phyloP scores from a whole-genome alignment of 2,888 invertebrate species.

The Apeira syringaria region DNA sequence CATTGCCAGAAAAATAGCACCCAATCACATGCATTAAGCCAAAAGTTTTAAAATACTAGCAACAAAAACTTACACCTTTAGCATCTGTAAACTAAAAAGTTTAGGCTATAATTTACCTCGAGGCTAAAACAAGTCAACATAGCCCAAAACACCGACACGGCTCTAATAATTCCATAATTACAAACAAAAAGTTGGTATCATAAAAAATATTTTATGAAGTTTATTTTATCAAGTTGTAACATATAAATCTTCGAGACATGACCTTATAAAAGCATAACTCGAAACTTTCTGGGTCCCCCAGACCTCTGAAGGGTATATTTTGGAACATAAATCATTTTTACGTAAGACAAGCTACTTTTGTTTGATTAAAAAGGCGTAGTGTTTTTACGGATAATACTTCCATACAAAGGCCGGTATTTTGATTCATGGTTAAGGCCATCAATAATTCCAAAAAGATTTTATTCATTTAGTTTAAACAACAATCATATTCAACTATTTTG shows the following conservation, averaged over 20 bases:
- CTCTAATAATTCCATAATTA: constrained; percentile 27
- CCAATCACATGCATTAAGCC: too few relatives aligned
- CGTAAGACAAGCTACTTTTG: constrained; percentile 25
- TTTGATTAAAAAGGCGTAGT: constrained; percentile 30
- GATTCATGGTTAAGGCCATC: too few relatives aligned
- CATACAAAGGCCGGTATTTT: neutral
- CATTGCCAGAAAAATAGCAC: too few relatives aligned
- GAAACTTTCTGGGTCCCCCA: constrained; percentile 27
- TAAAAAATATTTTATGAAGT: constrained; percentile 33
- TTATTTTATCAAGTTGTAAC: constrained; percentile 26
- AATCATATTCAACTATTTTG: too few relatives aligned
- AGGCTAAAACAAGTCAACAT: constrained; percentile 8
- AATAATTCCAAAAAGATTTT: too few relatives aligned
- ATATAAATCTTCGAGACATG: constrained; percentile 31
- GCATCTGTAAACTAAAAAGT: too few relatives aligned
- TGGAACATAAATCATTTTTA: constrained; percentile 31
- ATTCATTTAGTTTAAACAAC: too few relatives aligned
- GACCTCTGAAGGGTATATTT: constrained; percentile 23
- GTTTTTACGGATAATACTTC: constrained; percentile 10
- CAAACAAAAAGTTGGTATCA: constrained; percentile 30
- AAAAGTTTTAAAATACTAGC: too few relatives aligned
- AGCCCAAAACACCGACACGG: constrained; percentile 10
- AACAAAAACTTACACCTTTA: too few relatives aligned
- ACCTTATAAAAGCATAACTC: constrained; percentile 26
- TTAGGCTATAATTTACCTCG: neutral